Percentiles rank a stretch among this genome's conserved stretches.
phyloP scores from a whole-genome alignment of 2,888 invertebrate genomes.

The Rotaria sp. region DNA sequence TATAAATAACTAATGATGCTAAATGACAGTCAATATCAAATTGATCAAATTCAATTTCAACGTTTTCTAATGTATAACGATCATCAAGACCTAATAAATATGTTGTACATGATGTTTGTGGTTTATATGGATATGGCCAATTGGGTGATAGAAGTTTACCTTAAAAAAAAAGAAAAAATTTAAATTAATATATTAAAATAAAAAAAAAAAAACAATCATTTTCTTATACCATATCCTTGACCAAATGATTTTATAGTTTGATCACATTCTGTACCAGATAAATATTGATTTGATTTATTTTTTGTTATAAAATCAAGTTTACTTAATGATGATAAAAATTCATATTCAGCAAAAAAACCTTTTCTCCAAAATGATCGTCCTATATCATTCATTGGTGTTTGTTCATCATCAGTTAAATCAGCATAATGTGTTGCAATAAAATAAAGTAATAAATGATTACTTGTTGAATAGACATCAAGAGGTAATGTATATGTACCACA shows the following conservation, averaged over 20 bases:
- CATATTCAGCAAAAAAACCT: conserved; percentile 6
- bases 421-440: conserved; percentile 19
- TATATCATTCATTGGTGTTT: background rate
- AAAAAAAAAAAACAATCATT: background rate
- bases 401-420: background rate
- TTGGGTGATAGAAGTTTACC: background rate
- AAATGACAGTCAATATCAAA: conserved; percentile 6
- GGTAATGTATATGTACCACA: conserved; percentile 11
- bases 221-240: background rate
- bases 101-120: conserved; percentile 19
- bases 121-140: conserved; percentile 15
- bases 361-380: background rate
- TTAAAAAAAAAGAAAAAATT: background rate
- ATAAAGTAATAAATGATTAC: background rate
- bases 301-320: conserved; percentile 4
- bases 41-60: conserved; percentile 25
- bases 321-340: background rate
- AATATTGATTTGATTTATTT: conserved; percentile 11
- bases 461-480: conserved; percentile 18
- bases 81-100: conserved; percentile 22
- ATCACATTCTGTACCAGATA: conserved; percentile 25
- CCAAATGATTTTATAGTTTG: conserved; percentile 6
- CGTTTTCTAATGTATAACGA: conserved; percentile 29
- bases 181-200: background rate
- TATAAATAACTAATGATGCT: background rate